These are phyloP conservation scores for Dicyrtomina minuta DNA, from an alignment of 2,888 invertebrate species.

Conservation along the genomic window DNA sequence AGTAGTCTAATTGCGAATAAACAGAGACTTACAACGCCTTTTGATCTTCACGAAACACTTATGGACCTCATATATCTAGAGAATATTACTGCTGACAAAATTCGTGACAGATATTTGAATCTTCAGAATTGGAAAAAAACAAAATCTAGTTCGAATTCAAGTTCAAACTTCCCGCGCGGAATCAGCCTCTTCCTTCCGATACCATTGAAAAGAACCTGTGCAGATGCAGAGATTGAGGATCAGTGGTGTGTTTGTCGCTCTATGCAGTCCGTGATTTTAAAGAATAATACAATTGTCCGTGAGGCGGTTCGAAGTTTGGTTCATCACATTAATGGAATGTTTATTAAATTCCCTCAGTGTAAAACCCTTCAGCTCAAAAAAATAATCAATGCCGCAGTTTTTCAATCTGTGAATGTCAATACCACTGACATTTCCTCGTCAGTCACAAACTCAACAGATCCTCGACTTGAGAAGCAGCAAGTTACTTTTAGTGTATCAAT, in stretches of 20 bases:
- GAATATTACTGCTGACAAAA: slow-evolving; percentile 18
- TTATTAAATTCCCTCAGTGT: slow-evolving; percentile 64
- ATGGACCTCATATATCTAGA: slow-evolving; percentile 37
- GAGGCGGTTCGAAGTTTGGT: slow-evolving; percentile 61
- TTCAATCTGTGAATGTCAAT: background rate
- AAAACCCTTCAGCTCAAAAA: slow-evolving; percentile 65
- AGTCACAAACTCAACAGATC: background rate
- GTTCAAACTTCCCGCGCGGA: slow-evolving; percentile 58
- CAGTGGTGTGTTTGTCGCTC: slow-evolving; percentile 88
- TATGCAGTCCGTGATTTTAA: slow-evolving; percentile 61
- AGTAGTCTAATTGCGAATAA: slow-evolving; percentile 61
- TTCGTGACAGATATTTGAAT: slow-evolving; percentile 59
- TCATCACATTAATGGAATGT: slow-evolving; percentile 65
- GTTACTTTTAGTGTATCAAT: background rate
- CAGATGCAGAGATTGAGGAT: slow-evolving; percentile 72
- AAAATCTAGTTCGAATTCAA: background rate
- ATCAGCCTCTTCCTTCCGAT: slow-evolving; percentile 77
- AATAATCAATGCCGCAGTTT: slow-evolving; percentile 65
- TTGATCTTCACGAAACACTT: slow-evolving; percentile 65
- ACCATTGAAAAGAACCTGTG: slow-evolving; percentile 71
- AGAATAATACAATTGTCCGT: slow-evolving; percentile 55
- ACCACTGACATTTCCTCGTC: background rate
- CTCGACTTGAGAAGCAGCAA: background rate
- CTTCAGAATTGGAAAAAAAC: too few species aligned
- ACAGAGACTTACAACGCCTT: slow-evolving; percentile 70